Base-by-base conservation (phyloP, 2,888 invertebrate genomes). In the Phalera bucephala region DNA sequence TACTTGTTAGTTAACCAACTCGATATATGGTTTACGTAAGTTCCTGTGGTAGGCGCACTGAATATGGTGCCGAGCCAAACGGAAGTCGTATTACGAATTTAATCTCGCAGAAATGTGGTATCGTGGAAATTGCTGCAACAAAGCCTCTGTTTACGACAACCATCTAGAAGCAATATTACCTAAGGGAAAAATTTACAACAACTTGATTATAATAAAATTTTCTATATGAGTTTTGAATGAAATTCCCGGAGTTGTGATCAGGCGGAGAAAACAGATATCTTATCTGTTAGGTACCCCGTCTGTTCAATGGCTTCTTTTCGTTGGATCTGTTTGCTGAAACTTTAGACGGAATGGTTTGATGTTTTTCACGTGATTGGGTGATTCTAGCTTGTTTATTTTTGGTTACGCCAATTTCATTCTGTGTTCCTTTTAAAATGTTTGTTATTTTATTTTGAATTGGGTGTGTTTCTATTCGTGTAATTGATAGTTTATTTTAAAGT, bases 61-160 rank as follows among this genome's bases (percentile, higher is more conserved):
- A 75, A 76, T 79, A 76, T 74, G 64, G 71, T 66, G 64, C 68
- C 42, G 73, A 74, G 80, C 70, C 74, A 75, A 79, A 75, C 78
- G 70, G 76, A 76, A 74, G 73, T 70, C 75, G 74, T 80, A 81
- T 81, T 84, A 81, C 81, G 80, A 85, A 83, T 87, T 87, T 87
- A 87, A 87, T 87, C 84, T 85, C 80, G 78, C 78, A 80, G 81
- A 85, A 84, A 83, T 85, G 86, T 75, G 82, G 80, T 84, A 82
- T 79, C 74, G 79, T 69, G 74, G 76, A 76, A 80, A 83, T 83
- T 84, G 86, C 80, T 68, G 72, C 78, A 74, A 76, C 77, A 73
- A 72, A 76, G 70, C 69, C 64, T 57, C 74, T 83, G 80, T 84
- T 82, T 82, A 82, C 80, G 80, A 77, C 78, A 72, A 76, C 69